A percentile compares a stretch with the other conserved stretches of the same genome.
These are phyloP conservation scores for Meiosimyza decipiens DNA, from an alignment of 2,888 invertebrate species.

Conservation along the genomic window DNA sequence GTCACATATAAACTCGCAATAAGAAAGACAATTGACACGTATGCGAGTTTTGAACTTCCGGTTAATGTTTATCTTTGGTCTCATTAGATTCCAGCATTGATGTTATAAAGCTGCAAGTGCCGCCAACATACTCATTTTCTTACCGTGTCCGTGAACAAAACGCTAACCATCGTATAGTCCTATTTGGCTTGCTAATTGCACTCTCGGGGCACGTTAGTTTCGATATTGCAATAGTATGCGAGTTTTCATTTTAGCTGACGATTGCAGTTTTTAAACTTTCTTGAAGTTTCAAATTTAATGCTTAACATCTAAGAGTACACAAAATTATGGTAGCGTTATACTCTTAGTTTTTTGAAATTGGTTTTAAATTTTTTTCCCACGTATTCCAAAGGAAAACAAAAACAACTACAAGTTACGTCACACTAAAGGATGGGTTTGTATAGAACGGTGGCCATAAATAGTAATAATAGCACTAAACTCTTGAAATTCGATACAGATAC, in stretches of 20 bases:
- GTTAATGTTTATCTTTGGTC: conserved; percentile 24
- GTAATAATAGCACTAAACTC: too few relatives aligned
- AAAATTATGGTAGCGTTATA: too few relatives aligned
- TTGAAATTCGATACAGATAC: too few relatives aligned
- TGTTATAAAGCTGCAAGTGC: not conserved
- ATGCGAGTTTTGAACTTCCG: conserved; percentile 24
- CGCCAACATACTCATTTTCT: too few relatives aligned
- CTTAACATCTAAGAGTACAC: too few relatives aligned
- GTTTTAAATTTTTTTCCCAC: too few relatives aligned
- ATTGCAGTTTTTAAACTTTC: not conserved
- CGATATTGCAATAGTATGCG: conserved; percentile 19
- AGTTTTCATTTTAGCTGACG: conserved; percentile 13
- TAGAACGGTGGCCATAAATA: too few relatives aligned
- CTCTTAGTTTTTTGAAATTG: too few relatives aligned
- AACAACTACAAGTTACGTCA: too few relatives aligned
- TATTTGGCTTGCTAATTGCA: conserved; percentile 21
- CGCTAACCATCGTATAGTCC: not conserved
- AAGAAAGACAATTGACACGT: conserved; percentile 23
- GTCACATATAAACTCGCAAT: not conserved
- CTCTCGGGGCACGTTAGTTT: conserved; percentile 22
- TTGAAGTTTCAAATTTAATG: not conserved
- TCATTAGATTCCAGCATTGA: conserved; percentile 13
- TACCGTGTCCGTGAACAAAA: not conserved
- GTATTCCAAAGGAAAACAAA: too few relatives aligned
- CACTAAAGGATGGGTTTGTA: too few relatives aligned